Conservation (phyloP, 2,113 vertebrate species). For the Antidorcas marsupialis region DNA sequence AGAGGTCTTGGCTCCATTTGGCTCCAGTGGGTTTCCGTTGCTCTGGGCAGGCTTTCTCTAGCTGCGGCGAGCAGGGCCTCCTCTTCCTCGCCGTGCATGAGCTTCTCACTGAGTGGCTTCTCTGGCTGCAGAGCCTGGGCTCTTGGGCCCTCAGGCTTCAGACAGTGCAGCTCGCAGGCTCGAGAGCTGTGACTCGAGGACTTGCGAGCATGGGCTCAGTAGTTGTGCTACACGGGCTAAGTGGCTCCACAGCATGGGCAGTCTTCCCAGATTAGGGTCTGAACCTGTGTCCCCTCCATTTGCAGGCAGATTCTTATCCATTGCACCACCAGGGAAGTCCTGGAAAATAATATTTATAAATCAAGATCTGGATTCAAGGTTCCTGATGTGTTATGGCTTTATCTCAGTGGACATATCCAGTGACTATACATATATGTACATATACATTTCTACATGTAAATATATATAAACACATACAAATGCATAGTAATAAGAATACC, state of each 20-base stretch:
- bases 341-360: neutral
- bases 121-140: neutral
- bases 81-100: fast-evolving
- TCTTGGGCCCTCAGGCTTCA: neutral
- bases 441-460: neutral
- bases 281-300: neutral
- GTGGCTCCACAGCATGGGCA: neutral
- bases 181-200: fast-evolving
- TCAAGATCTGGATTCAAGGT: neutral
- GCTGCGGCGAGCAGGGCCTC: fast-evolving
- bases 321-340: neutral
- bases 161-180: neutral
- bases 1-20: neutral
- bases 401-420: neutral
- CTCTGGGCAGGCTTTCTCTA: neutral
- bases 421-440: neutral
- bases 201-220: neutral
- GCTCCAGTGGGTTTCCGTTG: neutral
- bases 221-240: neutral
- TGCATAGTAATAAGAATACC: fast-evolving
- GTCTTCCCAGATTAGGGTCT: neutral
- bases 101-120: neutral
- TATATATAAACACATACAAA: neutral
- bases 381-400: neutral
- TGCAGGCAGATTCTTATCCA: neutral